Base-by-base conservation (phyloP, 2,888 invertebrate genomes). In the Disparrhopalites patrizii region DNA sequence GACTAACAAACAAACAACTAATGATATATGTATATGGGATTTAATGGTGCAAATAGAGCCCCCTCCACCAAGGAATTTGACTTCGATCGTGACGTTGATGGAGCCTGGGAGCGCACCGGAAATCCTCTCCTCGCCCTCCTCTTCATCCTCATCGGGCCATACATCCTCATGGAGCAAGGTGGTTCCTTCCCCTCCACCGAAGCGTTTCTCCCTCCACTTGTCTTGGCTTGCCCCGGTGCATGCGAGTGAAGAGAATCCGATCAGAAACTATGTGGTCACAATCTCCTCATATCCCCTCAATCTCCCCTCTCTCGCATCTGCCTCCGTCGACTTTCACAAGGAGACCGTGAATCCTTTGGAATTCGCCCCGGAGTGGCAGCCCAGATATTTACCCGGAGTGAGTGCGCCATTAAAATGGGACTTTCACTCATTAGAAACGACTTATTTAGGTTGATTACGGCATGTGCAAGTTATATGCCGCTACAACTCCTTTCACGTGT, bases 181-280 rank as follows among this genome's bases (percentile, higher is more conserved):
- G n/a, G n/a, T n/a, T n/a, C n/a, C n/a, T n/a, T n/a, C n/a, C n/a
- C n/a, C n/a, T n/a, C n/a, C n/a, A n/a, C 15, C 5, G 3, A 3
- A 3, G 5, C 18, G 10, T 3, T 51, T 51, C 23, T n/a, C 55
- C 27, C 55, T 73, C 0, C 62, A 51, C 28, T n/a, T 73, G 38
- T 47, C 33, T 25, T 73, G 73, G 73, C 47, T 63, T n/a, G 67
- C 72, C 15, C 73, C 73, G 15, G 56, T 43, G 4, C 62, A 71
- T 51, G 56, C 73, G 23, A 66, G 71, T 1, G 55, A 30, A 1
- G 15, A 38, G 20, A 73, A 73, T 52, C 31, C 30, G 8, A 62
- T 73, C 23, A 28, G 60, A 23, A 67, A 67, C n/a, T 73, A 73
- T 40, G 20, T 64, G 13, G 62, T 73, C 3, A 62, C 61, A 20